phyloP scores from a whole-genome alignment of 92 coral and sea anemone species.

The Palythoa grandiflora region DNA sequence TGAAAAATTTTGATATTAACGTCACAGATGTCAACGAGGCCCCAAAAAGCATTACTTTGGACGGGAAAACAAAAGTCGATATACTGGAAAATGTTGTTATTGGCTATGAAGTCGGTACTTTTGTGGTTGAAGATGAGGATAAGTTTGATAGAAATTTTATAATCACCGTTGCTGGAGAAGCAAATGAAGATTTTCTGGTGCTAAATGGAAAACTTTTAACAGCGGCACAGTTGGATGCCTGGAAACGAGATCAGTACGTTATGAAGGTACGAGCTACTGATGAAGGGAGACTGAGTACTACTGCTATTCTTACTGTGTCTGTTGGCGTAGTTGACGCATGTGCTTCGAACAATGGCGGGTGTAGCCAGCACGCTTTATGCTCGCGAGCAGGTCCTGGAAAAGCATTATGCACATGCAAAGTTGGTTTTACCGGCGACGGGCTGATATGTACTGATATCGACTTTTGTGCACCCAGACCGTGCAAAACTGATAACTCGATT shows the following conservation, averaged over 20 bases:
- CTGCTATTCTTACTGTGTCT: constrained; percentile 51
- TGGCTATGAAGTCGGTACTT: constrained; percentile 58
- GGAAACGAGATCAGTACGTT: constrained; percentile 68
- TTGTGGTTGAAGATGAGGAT: constrained; percentile 73
- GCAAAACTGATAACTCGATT: constrained; percentile 64
- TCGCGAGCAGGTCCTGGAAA: constrained; percentile 79
- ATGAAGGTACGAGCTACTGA: constrained; percentile 72
- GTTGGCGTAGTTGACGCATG: constrained; percentile 72
- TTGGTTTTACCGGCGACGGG: constrained; percentile 77
- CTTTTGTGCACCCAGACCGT: constrained; percentile 71
- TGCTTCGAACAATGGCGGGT: constrained; percentile 51
- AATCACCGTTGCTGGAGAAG: constrained; percentile 53
- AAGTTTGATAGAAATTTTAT: constrained; percentile 52
- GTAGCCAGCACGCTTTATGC: constrained; percentile 73
- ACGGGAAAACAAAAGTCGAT: constrained; percentile 61
- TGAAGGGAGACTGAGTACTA: constrained; percentile 72
- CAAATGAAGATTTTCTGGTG: constrained; percentile 57
- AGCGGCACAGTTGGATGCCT: constrained; percentile 72
- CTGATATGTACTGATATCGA: constrained; percentile 66
- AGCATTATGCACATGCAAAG: constrained; percentile 69
- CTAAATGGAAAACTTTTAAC: constrained; percentile 55
- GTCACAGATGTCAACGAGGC: constrained; percentile 74
- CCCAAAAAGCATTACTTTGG: constrained; percentile 66
- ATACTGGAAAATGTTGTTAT: constrained; percentile 52
- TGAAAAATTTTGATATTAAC: constrained; percentile 60